Percentiles rank a stretch among this genome's conserved stretches.
These are phyloP conservation scores for Tortrix viridana DNA, from an alignment of 2,888 invertebrate genomes.

Conservation along the genomic window DNA sequence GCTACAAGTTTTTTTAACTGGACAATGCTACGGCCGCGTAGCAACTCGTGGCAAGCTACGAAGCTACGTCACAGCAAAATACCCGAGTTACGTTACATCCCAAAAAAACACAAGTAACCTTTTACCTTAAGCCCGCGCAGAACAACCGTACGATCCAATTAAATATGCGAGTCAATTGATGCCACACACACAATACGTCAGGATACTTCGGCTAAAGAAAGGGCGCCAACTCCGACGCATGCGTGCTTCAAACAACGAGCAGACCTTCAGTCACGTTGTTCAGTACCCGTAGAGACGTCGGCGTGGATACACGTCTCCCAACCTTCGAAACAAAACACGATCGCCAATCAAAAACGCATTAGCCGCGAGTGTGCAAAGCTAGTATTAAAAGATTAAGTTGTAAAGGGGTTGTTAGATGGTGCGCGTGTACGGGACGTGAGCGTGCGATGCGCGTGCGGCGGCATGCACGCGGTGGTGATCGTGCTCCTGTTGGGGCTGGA, in stretches of 20 bases:
- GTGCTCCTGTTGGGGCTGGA: slow-evolving; percentile 74
- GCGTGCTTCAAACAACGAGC: slow-evolving; percentile 54
- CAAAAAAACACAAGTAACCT: slow-evolving; percentile 5
- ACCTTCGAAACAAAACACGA: slow-evolving; percentile 40
- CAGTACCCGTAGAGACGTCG: slow-evolving; percentile 66
- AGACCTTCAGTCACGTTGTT: slow-evolving; percentile 61
- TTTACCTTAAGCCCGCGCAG: slow-evolving; percentile 21
- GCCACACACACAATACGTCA: slow-evolving; percentile 71
- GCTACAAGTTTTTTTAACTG: no score
- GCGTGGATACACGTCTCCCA: slow-evolving; percentile 50
- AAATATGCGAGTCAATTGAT: slow-evolving; percentile 78
- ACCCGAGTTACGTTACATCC: no score
- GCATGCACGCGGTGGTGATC: slow-evolving; percentile 72
- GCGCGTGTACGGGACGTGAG: slow-evolving; percentile 39
- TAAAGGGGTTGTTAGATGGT: slow-evolving; percentile 38
- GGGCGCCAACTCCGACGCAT: slow-evolving; percentile 77
- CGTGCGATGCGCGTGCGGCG: slow-evolving; percentile 76
- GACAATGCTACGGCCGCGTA: slow-evolving; percentile 20
- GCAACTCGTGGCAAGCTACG: slow-evolving; percentile 28
- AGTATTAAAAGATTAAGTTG: slow-evolving; percentile 38
- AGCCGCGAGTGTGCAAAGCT: slow-evolving; percentile 51
- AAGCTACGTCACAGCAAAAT: neutral
- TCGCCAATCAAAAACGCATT: slow-evolving; percentile 50
- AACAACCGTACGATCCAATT: slow-evolving; percentile 60
- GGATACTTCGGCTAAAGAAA: slow-evolving; percentile 69